Evolutionary conservation across 2,888 invertebrate genomes (phyloP).

Genomic region (Lumbricus terrestris): DNA sequence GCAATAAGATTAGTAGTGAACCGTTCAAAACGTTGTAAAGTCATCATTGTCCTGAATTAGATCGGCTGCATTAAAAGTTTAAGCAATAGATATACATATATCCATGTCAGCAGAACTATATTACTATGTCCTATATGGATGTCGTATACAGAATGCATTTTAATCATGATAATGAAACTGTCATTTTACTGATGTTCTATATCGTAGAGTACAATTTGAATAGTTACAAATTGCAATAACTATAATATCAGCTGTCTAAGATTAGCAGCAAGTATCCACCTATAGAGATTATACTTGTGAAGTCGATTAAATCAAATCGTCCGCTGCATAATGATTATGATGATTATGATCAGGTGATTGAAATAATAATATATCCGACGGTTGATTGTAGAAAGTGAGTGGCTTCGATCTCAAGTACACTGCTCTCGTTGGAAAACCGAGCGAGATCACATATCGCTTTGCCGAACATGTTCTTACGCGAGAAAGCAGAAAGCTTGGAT

Average conservation of each 20-base stretch:
- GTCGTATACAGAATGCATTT: too few relatives aligned
- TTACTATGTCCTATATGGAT: too few relatives aligned
- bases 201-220: neutral
- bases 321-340: slow-evolving; percentile 20
- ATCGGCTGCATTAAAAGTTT: too few relatives aligned
- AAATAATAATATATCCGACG: neutral
- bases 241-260: neutral
- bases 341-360: neutral
- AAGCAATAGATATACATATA: too few relatives aligned
- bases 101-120: too few relatives aligned
- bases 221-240: neutral
- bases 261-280: too few relatives aligned
- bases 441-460: slow-evolving; percentile 57
- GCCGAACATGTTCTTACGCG: slow-evolving; percentile 55
- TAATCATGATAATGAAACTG: too few relatives aligned
- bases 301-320: slow-evolving; percentile 35
- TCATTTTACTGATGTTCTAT: neutral
- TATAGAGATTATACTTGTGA: too few relatives aligned
- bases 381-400: slow-evolving; percentile 52
- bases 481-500: slow-evolving; percentile 52
- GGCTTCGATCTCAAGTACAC: slow-evolving; percentile 53
- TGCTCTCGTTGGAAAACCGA: slow-evolving; percentile 57
- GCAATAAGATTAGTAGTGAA: neutral
- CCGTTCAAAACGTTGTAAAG: neutral
- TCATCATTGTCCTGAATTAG: neutral